Conservation (phyloP, 2,113 vertebrate genomes). For the Grus americana region DNA sequence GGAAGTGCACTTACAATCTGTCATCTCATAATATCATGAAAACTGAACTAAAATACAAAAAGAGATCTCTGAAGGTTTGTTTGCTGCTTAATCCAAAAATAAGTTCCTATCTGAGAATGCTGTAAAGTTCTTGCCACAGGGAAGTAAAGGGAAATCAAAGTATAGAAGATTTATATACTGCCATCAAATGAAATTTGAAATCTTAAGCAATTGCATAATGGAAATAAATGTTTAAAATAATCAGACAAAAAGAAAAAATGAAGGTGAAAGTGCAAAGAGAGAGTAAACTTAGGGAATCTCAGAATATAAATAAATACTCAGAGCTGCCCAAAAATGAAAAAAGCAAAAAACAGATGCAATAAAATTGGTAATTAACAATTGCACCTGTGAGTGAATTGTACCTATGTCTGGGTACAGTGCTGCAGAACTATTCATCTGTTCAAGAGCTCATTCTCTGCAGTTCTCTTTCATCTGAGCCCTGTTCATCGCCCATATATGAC, state of each 20-base stretch:
- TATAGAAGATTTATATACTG: neutral
- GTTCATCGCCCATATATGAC: neutral
- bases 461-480: neutral
- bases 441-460: neutral
- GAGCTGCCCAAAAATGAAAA: neutral
- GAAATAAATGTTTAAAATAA: neutral
- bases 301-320: neutral
- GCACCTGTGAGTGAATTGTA: neutral
- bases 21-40: neutral
- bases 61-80: neutral
- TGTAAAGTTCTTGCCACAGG: neutral
- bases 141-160: neutral
- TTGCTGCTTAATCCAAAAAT: neutral
- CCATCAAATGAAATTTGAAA: neutral
- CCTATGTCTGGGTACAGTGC: neutral
- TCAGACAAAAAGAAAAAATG: neutral
- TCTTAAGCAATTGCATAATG: neutral
- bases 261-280: neutral
- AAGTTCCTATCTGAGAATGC: neutral
- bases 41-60: neutral
- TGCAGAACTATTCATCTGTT: neutral
- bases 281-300: neutral
- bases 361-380: neutral
- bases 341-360: neutral
- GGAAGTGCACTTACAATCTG: neutral